Evolutionary conservation across 2,113 vertebrate species (phyloP), one percentile per base, ranked within the genome.

Genomic region (Scomber japonicus): DNA sequence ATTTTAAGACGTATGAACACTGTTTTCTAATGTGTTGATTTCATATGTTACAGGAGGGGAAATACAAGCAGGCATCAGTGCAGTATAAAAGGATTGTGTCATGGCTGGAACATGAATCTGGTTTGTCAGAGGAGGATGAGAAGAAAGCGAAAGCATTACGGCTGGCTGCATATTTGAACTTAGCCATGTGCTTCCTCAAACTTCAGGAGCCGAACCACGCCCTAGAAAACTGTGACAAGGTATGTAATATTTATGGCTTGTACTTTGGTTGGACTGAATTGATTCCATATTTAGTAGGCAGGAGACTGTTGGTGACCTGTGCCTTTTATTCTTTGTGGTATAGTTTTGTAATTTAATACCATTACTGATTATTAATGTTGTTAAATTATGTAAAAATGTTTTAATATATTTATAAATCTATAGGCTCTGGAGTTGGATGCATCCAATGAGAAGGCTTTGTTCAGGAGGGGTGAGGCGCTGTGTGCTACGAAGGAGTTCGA

Each of bases 71-170:
- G 53, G 98, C 98, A 2, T 78, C 95, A 0, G 93, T 97, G 30
- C 97, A 99, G 82, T 99, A 99, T 76, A 99, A 98, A 94, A 96
- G 97, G 93, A 98, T 99, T 19, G 96, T 98, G 40, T 97, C 96
- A 0, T 99, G 98, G 98, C 92, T 99, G 89, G 97, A 99, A 68
- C 95, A 97, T 0, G 97, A 99, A 81, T 95, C 96, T 0, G 93
- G 94, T 62, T 94, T 99, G 78, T 93, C 94, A 0, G 85, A 93
- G 0, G 96, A 96, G 71, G 96, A 97, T 0, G 94, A 96, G 49
- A 89, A 92, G 4, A 96, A 95, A 65, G 95, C 96, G 1, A 96
- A 94, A 88, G 92, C 94, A 0, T 89, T 99, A 76, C 95, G 94
- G 13, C 95, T 99, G 71, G 98, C 98, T 65, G 97, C 97, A 24